Conservation (phyloP, 2,888 invertebrate species). For the Agriopis marginaria region DNA sequence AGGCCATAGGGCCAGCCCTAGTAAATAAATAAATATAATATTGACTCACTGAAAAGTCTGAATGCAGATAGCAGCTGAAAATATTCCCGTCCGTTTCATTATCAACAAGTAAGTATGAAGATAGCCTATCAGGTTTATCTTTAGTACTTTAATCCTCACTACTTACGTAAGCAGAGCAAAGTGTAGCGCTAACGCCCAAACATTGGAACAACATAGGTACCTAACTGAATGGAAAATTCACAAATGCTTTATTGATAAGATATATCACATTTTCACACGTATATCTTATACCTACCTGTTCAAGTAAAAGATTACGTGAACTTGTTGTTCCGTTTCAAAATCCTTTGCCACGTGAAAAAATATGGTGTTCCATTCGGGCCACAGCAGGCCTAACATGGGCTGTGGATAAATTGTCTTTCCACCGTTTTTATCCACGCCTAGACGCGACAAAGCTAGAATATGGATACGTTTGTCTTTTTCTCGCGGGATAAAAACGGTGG, state of each 20-base stretch:
- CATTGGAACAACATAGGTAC: not conserved
- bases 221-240: conserved; percentile 6
- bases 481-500: too few species aligned
- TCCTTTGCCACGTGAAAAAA: too few species aligned
- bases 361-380: too few species aligned
- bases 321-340: too few species aligned
- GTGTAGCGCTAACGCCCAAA: conserved; percentile 5
- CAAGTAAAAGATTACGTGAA: too few species aligned
- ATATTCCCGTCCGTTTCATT: conserved; percentile 4
- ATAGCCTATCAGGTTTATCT: conserved; percentile 14
- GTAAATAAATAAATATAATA: conserved; percentile 4
- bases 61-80: conserved; percentile 6
- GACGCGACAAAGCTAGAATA: too few species aligned
- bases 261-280: not conserved
- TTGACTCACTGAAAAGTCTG: conserved; percentile 13
- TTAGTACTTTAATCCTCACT: conserved; percentile 15
- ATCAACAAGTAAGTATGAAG: not conserved
- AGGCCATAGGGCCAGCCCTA: too few species aligned
- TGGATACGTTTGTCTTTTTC: too few species aligned
- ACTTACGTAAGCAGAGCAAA: conserved; percentile 7
- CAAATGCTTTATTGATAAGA: not conserved
- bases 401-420: too few species aligned
- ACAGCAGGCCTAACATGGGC: too few species aligned
- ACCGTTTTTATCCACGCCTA: too few species aligned
- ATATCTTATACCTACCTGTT: not conserved